phyloP scores from a whole-genome alignment of 2,888 invertebrate species.

The Nemotelus pantherinus region DNA sequence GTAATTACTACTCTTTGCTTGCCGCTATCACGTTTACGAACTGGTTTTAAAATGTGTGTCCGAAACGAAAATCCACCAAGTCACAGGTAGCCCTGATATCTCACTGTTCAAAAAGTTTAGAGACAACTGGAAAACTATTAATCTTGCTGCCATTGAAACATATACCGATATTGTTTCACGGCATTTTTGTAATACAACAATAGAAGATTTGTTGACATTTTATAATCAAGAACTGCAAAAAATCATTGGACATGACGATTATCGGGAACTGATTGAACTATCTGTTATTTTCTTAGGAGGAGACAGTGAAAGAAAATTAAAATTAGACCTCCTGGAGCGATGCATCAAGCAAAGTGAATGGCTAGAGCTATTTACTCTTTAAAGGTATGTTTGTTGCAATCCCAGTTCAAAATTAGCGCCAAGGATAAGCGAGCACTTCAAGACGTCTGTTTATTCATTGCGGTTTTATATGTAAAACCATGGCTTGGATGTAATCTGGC shows the following conservation, averaged over 20 bases:
- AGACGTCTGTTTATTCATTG: constrained; percentile 2
- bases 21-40: too few relatives aligned
- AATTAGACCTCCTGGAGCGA: constrained; percentile 1
- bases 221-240: neutral
- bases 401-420: neutral
- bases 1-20: too few relatives aligned
- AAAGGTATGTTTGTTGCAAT: neutral
- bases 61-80: too few relatives aligned
- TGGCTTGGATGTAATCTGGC: constrained; percentile 6
- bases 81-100: neutral
- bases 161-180: neutral
- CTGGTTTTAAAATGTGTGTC: too few relatives aligned
- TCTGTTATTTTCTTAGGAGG: too few relatives aligned
- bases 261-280: neutral
- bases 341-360: neutral
- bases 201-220: constrained; percentile 5
- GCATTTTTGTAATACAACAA: constrained; percentile 12
- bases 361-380: neutral
- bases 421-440: neutral
- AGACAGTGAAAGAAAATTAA: neutral
- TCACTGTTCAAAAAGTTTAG: neutral
- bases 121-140: neutral
- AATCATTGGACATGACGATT: neutral
- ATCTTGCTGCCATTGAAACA: neutral
- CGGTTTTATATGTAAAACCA: constrained; percentile 3